Base-by-base conservation (phyloP, 1,140 invertebrate species). In the Dendroctonus ponderosae region DNA sequence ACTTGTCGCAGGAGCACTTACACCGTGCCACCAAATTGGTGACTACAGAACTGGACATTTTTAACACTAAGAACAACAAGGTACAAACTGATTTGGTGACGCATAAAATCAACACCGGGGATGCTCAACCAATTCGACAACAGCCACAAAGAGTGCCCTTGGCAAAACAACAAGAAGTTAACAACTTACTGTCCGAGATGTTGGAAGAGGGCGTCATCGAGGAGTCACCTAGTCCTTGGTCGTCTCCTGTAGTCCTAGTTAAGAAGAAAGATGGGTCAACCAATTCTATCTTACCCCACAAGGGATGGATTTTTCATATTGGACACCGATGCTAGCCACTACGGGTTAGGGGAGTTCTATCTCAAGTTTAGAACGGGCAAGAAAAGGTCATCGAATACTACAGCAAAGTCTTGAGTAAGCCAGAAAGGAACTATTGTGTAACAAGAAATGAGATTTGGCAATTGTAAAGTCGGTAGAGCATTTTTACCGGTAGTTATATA, bases 321-420 rank as follows among this genome's bases (percentile, higher is more conserved):
- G 14, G 68, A 73, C 53, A 72, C 69, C 0, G 72, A 75, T 67
- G 63, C 71, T 5, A 73, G 70, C 15, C 64, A 63, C 9, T 14
- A 37, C 26, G 70, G 58, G 5, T 26, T 69, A 6, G 72, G 71
- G 5, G 68, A 14, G 66, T 74, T 4, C 48, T 75, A 7, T 72
- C 66, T 3, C 71, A 75, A 48, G 15, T 68, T 8, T 68, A 66
- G 38, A 63, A 73, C 56, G 66, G 63, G 2, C 52, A 62, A 46
- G 68, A 11, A 74, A 46, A 62, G 54, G 56, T 68, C 70, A 61
- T 72, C 12, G 69, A 3, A 51, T 85, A 11, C 66, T 77, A 38
- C 52, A 72, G 65, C 66, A 74, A 40, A 73, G 75, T 66, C 64
- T 41, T 54, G 46, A 70, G 2, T 80, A 81, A 72, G 79, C 79